Evolutionary conservation across 2,888 invertebrate species (phyloP).

Genomic region (Timandra comae): DNA sequence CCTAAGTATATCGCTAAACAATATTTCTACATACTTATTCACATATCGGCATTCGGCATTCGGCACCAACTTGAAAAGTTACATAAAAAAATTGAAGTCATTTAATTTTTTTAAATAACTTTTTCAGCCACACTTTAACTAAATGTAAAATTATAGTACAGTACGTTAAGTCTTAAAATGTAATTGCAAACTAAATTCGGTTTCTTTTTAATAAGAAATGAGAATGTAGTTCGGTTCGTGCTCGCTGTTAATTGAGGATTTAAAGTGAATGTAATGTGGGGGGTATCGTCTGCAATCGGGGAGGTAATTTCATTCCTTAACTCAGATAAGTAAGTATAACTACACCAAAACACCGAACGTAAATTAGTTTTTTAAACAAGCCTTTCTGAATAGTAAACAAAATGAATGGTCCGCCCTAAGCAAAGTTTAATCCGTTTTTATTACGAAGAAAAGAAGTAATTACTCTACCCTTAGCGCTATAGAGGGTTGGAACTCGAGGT

Average conservation of each 20-base stretch:
- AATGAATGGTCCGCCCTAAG: conserved; percentile 74
- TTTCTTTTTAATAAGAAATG: no score
- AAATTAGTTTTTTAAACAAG: conserved; percentile 70
- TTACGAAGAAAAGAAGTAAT: conserved; percentile 77
- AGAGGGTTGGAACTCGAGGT: conserved; percentile 71
- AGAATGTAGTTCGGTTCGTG: background rate
- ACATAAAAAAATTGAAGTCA: no score
- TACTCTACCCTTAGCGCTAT: conserved; percentile 72
- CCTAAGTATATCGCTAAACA: no score
- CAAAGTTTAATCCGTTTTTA: conserved; percentile 78
- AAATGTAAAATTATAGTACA: conserved; percentile 18
- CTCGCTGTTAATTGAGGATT: conserved; percentile 5
- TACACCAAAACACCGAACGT: conserved; percentile 50
- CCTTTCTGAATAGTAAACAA: conserved; percentile 74
- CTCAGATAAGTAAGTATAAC: conserved; percentile 49
- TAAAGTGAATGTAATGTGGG: conserved; percentile 7
- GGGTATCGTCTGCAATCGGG: conserved; percentile 24
- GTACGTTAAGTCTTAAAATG: no score
- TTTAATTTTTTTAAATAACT: no score
- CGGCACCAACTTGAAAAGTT: no score
- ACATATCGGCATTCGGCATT: no score
- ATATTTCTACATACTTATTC: no score
- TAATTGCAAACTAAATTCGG: no score
- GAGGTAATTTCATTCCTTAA: conserved; percentile 49
- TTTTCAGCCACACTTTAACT: conserved; percentile 1